phyloP scores from a whole-genome alignment of 2,888 invertebrate genomes.

The Aproaerema taeniolella region DNA sequence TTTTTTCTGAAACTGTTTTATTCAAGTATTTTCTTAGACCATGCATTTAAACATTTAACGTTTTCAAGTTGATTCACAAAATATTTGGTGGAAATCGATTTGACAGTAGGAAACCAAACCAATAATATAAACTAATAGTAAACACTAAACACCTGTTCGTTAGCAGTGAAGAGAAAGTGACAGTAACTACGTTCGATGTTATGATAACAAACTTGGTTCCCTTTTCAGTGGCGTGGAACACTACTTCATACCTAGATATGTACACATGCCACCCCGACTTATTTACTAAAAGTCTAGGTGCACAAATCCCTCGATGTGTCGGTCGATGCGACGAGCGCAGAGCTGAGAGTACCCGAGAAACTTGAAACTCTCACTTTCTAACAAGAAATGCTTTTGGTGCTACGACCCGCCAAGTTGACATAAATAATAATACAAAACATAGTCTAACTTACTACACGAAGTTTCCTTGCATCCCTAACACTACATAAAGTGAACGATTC shows the following conservation, averaged over 20 bases:
- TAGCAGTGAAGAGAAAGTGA: conserved; percentile 5
- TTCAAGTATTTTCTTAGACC: too few species aligned
- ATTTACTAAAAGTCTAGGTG: conserved; percentile 26
- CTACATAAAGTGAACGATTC: too few species aligned
- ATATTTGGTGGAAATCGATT: too few species aligned
- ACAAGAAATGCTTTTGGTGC: conserved; percentile 53
- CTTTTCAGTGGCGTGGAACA: not conserved
- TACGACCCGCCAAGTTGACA: conserved; percentile 45
- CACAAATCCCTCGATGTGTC: conserved; percentile 35
- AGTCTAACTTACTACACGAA: conserved; percentile 18
- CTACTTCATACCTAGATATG: not conserved
- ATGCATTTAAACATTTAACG: too few species aligned
- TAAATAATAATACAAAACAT: conserved; percentile 49
- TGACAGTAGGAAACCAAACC: too few species aligned
- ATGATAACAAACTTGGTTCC: conserved; percentile 11
- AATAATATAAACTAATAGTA: too few species aligned
- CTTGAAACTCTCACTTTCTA: conserved; percentile 67
- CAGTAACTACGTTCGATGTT: conserved; percentile 14
- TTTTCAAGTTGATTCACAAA: too few species aligned
- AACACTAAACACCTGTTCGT: too few species aligned
- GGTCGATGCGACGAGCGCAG: conserved; percentile 42
- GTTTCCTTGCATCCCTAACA: too few species aligned
- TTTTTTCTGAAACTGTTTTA: too few species aligned
- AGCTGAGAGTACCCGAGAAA: conserved; percentile 45
- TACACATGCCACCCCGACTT: conserved; percentile 4